A percentile compares a stretch with the other conserved stretches of the same genome.
phyloP scores from a whole-genome alignment of 2,113 vertebrate genomes.

The Tragelaphus buxtoni region DNA sequence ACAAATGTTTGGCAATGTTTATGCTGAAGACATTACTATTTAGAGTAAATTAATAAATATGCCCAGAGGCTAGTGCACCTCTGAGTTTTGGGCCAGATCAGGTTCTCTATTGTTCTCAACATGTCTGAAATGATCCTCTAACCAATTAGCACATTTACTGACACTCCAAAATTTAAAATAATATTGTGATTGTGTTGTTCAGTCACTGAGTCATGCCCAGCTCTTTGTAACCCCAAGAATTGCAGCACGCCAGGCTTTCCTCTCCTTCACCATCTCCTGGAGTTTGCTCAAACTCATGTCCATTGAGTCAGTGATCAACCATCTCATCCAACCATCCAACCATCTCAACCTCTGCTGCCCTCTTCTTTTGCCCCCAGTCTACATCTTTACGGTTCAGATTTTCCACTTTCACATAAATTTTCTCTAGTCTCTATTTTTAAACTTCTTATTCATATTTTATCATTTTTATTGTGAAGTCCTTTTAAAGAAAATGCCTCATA shows the following conservation, averaged over 20 bases:
- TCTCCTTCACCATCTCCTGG: background rate
- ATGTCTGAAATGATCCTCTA: background rate
- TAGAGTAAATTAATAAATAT: slow-evolving; percentile 20
- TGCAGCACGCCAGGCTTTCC: background rate
- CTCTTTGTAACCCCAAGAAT: background rate
- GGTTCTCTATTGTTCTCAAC: background rate
- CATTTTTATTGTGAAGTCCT: background rate
- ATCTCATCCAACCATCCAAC: background rate
- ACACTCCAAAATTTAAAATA: background rate
- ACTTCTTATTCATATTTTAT: background rate
- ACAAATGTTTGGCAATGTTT: slow-evolving; percentile 20
- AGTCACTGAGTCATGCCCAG: background rate
- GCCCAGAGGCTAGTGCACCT: background rate
- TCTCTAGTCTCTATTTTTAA: background rate
- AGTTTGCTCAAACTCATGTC: background rate
- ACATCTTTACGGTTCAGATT: background rate
- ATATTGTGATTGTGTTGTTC: background rate
- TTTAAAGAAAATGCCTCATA: background rate
- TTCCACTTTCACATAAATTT: background rate
- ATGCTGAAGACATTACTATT: slow-evolving; percentile 26
- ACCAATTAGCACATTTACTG: background rate
- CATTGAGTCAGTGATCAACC: background rate
- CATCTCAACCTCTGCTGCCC: background rate
- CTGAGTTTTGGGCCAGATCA: background rate
- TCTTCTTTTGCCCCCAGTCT: background rate